A percentile compares a stretch with the other conserved stretches of the same genome.
Conservation (phyloP, 1,140 invertebrate genomes). For the Eriocheir sinensis region DNA sequence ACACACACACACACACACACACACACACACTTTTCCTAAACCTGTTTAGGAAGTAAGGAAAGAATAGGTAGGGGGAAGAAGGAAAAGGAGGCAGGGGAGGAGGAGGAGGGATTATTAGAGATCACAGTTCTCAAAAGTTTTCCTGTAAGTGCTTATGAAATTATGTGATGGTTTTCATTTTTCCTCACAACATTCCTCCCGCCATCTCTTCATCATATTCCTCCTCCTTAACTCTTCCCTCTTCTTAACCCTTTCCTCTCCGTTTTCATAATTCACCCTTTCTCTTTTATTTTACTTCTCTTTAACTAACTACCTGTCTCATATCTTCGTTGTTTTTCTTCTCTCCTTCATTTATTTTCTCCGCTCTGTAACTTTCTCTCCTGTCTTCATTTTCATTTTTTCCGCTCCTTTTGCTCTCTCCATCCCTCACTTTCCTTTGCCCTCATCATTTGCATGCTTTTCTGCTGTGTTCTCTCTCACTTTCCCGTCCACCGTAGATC, state of each 20-base stretch:
- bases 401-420: no score
- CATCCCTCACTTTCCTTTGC: no score
- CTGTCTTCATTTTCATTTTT: background rate
- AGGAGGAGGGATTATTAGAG: background rate
- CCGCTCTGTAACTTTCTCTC: background rate
- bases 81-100: background rate
- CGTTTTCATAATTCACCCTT: background rate
- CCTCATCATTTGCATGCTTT: no score
- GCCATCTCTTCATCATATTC: background rate
- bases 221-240: background rate
- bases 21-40: background rate
- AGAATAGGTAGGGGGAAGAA: background rate
- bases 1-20: constrained; percentile 22
- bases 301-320: background rate
- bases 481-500: no score
- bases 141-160: constrained; percentile 25
- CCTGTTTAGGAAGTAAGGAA: background rate
- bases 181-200: background rate
- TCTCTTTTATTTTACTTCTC: background rate
- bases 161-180: background rate
- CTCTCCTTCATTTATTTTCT: background rate
- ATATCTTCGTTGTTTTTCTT: background rate
- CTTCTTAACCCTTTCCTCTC: background rate
- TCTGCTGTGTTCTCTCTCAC: no score
- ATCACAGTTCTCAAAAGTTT: background rate